Conservation (phyloP, 2,797 vertebrate genomes). For the Saxicola maurus region DNA sequence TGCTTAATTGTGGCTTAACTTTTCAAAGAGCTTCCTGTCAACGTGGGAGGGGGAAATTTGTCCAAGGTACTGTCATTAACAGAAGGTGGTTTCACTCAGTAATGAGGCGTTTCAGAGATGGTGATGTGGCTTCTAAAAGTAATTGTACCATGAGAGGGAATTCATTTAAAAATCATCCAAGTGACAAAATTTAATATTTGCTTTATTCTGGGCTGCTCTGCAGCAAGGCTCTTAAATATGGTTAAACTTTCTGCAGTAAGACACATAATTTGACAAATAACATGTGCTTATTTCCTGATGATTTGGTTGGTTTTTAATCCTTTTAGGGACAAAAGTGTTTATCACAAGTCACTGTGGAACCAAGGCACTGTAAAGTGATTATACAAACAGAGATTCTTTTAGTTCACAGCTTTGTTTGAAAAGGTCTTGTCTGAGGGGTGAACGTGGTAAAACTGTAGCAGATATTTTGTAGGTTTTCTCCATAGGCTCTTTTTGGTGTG, state of each 20-base stretch:
- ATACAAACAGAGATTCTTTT: neutral
- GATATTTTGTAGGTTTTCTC: neutral
- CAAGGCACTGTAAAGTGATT: neutral
- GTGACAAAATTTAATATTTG: slow-evolving; percentile 14
- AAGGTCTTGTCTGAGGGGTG: neutral
- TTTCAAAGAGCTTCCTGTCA: neutral
- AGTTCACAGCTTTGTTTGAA: neutral
- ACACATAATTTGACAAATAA: neutral
- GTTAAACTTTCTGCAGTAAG: neutral
- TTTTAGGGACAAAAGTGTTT: neutral
- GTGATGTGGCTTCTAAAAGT: neutral
- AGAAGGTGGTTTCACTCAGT: neutral
- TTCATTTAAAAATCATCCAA: slow-evolving; percentile 16
- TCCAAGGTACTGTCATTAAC: slow-evolving; percentile 10
- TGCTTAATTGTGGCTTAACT: slow-evolving; percentile 22
- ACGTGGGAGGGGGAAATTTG: slow-evolving; percentile 3
- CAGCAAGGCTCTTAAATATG: neutral
- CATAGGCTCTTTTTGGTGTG: neutral
- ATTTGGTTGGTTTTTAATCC: neutral
- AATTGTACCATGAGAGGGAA: neutral
- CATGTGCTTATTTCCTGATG: neutral
- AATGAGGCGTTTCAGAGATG: neutral
- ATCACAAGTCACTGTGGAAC: neutral
- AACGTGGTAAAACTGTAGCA: neutral
- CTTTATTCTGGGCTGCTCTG: neutral